Percentiles rank a stretch among this genome's conserved stretches.
These are phyloP conservation scores for Dasysyrphus albostriatus DNA, from an alignment of 2,888 invertebrate genomes.

Conservation along the genomic window DNA sequence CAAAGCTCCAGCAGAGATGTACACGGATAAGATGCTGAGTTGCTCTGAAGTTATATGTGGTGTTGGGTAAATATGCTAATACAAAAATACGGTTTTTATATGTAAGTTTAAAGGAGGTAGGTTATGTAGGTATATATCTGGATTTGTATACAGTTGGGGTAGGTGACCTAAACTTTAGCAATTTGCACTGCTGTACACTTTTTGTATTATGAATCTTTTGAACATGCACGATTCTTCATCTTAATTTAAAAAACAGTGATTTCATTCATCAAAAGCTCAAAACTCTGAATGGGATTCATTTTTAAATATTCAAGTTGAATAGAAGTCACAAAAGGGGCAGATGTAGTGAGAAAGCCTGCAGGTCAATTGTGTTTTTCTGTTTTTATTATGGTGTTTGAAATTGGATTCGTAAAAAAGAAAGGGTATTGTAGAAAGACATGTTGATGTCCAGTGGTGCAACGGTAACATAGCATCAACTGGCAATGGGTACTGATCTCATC, in stretches of 20 bases:
- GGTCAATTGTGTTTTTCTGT: slow-evolving; percentile 48
- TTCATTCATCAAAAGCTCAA: slow-evolving; percentile 40
- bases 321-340: background rate
- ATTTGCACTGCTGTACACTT: slow-evolving; percentile 70
- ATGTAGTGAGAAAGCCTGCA: slow-evolving; percentile 17
- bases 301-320: slow-evolving; percentile 45
- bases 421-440: no score
- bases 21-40: slow-evolving; percentile 72
- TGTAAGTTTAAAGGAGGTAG: background rate
- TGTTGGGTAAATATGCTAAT: slow-evolving; percentile 53
- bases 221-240: slow-evolving; percentile 48
- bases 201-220: slow-evolving; percentile 21
- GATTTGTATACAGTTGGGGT: slow-evolving; percentile 38
- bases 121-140: background rate
- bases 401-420: background rate
- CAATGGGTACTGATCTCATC: no score
- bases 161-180: slow-evolving; percentile 73
- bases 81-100: background rate
- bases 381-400: background rate
- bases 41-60: slow-evolving; percentile 38
- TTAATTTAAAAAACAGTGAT: slow-evolving; percentile 19
- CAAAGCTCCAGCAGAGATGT: slow-evolving; percentile 67
- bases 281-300: slow-evolving; percentile 43
- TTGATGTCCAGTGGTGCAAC: no score
- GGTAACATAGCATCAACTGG: no score